phyloP scores from a whole-genome alignment of 2,113 vertebrate species.

The Sander vitreus region DNA sequence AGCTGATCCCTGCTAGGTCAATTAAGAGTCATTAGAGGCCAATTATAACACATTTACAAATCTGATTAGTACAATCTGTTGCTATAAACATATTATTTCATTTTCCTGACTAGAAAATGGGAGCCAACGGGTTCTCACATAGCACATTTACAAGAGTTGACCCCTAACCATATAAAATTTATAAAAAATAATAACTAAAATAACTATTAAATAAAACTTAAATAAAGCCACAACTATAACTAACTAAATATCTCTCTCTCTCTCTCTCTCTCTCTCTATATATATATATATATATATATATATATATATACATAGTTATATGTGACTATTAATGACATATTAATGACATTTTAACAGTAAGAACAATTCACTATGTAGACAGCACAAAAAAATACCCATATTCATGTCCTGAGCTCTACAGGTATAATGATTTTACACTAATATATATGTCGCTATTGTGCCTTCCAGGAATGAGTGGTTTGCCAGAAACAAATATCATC shows the following conservation, averaged over 20 bases:
- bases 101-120: background rate
- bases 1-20: conserved; percentile 52
- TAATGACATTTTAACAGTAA: conserved; percentile 21
- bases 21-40: conserved; percentile 57
- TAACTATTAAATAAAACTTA: too few species aligned
- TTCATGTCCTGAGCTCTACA: conserved; percentile 16
- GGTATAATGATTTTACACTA: conserved; percentile 56
- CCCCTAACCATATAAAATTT: background rate
- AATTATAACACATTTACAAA: conserved; percentile 50
- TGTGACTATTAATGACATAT: too few species aligned
- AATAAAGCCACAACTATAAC: too few species aligned
- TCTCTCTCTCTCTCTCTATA: too few species aligned
- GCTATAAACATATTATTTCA: background rate
- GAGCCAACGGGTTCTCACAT: background rate
- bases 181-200: background rate
- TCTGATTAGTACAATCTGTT: conserved; percentile 47
- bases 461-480: conserved; percentile 46
- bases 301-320: too few species aligned
- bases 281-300: too few species aligned
- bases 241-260: too few species aligned
- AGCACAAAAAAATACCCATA: conserved; percentile 29
- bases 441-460: conserved; percentile 14
- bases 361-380: conserved; percentile 26
- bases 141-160: background rate
- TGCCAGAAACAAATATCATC: conserved; percentile 53